A percentile compares a stretch with the other conserved stretches of the same genome.
Evolutionary conservation across 2,888 invertebrate genomes (phyloP).

Genomic region (Sphaerophoria taeniata): DNA sequence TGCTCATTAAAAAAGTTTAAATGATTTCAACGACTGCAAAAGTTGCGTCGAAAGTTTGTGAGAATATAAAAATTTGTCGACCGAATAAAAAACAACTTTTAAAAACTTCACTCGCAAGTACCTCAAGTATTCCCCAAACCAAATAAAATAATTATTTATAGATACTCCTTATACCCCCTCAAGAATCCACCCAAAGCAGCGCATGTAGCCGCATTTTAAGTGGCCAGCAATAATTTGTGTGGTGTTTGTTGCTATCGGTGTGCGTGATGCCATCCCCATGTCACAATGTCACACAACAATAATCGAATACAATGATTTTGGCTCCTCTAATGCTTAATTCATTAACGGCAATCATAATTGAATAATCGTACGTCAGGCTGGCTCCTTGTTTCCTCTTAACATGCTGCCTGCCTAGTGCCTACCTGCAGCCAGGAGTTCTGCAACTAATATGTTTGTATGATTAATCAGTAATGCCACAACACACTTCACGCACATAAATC

Average conservation of each 20-base stretch:
- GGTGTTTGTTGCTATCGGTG: background rate
- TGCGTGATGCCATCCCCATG: conserved; percentile 10
- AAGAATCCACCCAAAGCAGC: background rate
- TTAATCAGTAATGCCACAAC: conserved; percentile 70
- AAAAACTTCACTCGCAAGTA: too few relatives aligned
- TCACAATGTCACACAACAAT: background rate
- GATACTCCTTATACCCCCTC: too few relatives aligned
- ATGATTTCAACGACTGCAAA: too few relatives aligned
- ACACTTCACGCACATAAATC: conserved; percentile 70
- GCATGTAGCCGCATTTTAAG: conserved; percentile 49
- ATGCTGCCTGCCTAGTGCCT: too few relatives aligned
- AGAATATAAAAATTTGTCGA: too few relatives aligned
- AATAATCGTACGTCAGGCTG: conserved; percentile 65
- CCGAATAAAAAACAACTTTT: too few relatives aligned
- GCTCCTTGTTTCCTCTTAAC: conserved; percentile 21
- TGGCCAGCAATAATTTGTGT: conserved; percentile 33
- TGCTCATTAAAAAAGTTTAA: too few relatives aligned
- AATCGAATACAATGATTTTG: conserved; percentile 60
- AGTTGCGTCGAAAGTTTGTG: too few relatives aligned
- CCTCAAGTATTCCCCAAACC: too few relatives aligned
- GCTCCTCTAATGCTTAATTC: conserved; percentile 66
- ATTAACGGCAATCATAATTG: conserved; percentile 71
- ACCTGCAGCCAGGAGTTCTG: background rate
- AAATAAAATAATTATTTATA: too few relatives aligned
- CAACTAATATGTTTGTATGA: conserved; percentile 32